phyloP scores from a whole-genome alignment of 2,113 vertebrate species.

The Nansenia antarctica region DNA sequence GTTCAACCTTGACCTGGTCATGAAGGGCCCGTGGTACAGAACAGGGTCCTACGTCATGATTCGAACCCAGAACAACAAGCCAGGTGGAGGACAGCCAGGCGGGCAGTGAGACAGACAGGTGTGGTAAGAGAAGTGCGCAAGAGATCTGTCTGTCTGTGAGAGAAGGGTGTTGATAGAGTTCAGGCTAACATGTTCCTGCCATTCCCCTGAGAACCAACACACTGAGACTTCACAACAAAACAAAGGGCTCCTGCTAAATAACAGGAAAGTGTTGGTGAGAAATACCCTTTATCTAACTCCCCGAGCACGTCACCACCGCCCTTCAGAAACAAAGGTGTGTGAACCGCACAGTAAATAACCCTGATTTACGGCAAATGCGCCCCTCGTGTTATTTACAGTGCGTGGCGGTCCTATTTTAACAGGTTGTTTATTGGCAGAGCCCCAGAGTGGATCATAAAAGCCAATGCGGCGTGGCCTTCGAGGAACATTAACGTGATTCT shows the following conservation, averaged over 20 bases:
- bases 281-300: conserved; percentile 96
- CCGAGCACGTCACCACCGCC: conserved; percentile 92
- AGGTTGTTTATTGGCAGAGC: conserved; percentile 86
- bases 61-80: conserved; percentile 19
- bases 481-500: conserved; percentile 85
- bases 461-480: conserved; percentile 79
- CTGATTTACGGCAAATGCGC: conserved; percentile 90
- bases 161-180: conserved; percentile 35
- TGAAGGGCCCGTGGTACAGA: neutral
- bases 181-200: conserved; percentile 68
- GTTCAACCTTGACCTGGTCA: conserved; percentile 14
- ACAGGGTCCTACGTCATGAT: neutral
- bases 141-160: conserved; percentile 17
- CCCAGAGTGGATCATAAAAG: conserved; percentile 83
- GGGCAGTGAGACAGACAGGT: conserved; percentile 35
- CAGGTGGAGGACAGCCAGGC: conserved; percentile 17
- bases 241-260: conserved; percentile 93
- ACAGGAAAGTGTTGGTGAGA: conserved; percentile 99
- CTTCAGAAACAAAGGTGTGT: conserved; percentile 91
- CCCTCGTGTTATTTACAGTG: conserved; percentile 86
- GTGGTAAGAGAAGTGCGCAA: conserved; percentile 20
- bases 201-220: conserved; percentile 91
- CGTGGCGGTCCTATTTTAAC: conserved; percentile 74
- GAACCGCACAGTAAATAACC: conserved; percentile 92
- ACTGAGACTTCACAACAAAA: conserved; percentile 87